Evolutionary conservation across 2,888 invertebrate genomes (phyloP), one percentile per base, ranked within the genome.

Genomic region (Alloplasta piceator): DNA sequence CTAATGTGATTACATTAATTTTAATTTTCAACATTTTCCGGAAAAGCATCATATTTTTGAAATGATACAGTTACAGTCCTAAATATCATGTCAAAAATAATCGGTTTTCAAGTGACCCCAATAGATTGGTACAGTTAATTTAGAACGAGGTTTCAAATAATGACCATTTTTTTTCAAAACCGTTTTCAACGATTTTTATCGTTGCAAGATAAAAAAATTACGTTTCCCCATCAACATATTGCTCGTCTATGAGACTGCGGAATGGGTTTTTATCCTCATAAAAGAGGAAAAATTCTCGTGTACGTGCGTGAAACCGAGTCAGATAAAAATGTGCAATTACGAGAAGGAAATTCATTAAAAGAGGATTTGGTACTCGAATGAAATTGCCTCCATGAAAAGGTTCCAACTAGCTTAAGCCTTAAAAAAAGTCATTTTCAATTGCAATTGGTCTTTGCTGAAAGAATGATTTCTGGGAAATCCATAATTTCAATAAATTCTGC

Each of bases 271-370:
- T 9, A 6, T 48, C 66, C 39, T n/a, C n/a, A n/a, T 1, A 9
- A 50, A n/a, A 52, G 12, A 3, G 26, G 9, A 41, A 36, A 10
- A 43, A 52, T 39, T 9, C 36, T 26, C 26, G 9, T n/a, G n/a
- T n/a, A n/a, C n/a, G n/a, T n/a, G n/a, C n/a, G n/a, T n/a, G n/a
- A n/a, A n/a, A n/a, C 1, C 4, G 4, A 48, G 9, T 41, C 14
- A 41, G 43, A 61, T 7, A 66, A 66, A n/a, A 52, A 52, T 66
- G 38, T 12, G n/a, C 39, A 66, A 66, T 52, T 39, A 7, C 48
- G 39, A 5, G 16, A 16, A 52, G 39, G 16, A 39, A 52, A 70
- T 56, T 58, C 56, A 70, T 58, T 48, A 58, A 58, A 58, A 70
- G 48, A 14, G 46, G 46, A 46, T 70, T 58, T 46, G n/a, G n/a